Conservation (phyloP, 2,797 vertebrate species). For the Helarctos malayanus region DNA sequence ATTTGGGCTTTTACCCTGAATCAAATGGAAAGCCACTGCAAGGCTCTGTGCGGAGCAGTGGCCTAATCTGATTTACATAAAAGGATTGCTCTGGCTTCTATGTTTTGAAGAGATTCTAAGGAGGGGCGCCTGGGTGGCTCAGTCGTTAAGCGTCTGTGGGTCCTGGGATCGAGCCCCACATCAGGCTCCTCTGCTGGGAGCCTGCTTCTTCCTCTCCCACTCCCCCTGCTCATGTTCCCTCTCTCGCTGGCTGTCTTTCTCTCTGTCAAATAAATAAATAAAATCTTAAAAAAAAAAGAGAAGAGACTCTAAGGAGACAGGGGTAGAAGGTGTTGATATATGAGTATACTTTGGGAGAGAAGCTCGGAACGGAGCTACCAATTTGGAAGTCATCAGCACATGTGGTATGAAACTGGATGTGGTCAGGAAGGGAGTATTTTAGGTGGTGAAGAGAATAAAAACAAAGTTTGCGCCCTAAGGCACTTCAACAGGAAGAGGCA, state of each 20-base stretch:
- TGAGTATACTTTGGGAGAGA: background rate
- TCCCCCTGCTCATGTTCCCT: too few relatives aligned
- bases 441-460: background rate
- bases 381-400: background rate
- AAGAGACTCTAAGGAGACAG: background rate
- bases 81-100: background rate
- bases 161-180: too few relatives aligned
- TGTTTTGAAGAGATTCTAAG: background rate
- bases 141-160: too few relatives aligned
- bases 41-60: background rate
- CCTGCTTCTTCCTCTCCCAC: too few relatives aligned
- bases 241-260: too few relatives aligned
- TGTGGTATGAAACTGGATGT: background rate
- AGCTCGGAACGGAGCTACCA: background rate
- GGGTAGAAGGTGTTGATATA: background rate
- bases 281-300: too few relatives aligned
- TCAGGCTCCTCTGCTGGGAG: too few relatives aligned
- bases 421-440: background rate
- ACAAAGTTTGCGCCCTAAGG: background rate
- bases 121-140: too few relatives aligned
- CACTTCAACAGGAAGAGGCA: background rate
- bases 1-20: background rate
- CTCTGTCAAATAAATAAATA: too few relatives aligned
- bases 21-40: background rate
- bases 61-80: background rate